These are phyloP conservation scores for Drosophila nr. fundita DNA, from an alignment of 2,888 invertebrate species.

Conservation along the genomic window DNA sequence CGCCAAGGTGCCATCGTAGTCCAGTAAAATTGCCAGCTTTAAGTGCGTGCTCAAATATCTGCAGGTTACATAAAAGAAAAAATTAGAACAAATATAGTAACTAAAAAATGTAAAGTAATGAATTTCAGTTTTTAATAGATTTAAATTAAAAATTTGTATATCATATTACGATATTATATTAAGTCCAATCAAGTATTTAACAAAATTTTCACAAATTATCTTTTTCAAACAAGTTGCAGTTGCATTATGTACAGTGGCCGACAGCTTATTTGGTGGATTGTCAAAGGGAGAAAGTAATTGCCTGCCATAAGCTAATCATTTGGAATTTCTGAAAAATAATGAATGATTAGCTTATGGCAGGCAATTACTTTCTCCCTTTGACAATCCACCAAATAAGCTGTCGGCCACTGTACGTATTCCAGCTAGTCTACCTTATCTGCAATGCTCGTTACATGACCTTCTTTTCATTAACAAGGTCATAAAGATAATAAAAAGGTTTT, in stretches of 20 bases:
- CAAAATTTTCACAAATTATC: background rate
- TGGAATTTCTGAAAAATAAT: too few relatives aligned
- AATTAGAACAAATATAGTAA: background rate
- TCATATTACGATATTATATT: background rate
- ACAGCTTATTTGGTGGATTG: too few relatives aligned
- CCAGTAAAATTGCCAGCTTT: constrained; percentile 89
- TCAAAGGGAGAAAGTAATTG: too few relatives aligned
- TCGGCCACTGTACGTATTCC: background rate
- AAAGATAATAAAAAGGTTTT: constrained; percentile 14
- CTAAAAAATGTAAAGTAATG: background rate
- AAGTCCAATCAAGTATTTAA: background rate
- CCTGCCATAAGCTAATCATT: too few relatives aligned
- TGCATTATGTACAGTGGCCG: background rate
- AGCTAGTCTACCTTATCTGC: constrained; percentile 37
- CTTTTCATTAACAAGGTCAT: constrained; percentile 74
- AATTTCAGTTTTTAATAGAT: background rate
- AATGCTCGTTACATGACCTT: constrained; percentile 65
- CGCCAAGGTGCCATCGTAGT: constrained; percentile 91
- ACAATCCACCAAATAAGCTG: too few relatives aligned
- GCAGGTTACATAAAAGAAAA: background rate
- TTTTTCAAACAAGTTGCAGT: background rate
- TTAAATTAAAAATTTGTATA: background rate
- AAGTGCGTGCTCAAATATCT: constrained; percentile 86
- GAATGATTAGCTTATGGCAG: too few relatives aligned
- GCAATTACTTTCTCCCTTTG: too few relatives aligned